phyloP scores from a whole-genome alignment of 2,797 vertebrate species.

The Hozukius guyotensis region DNA sequence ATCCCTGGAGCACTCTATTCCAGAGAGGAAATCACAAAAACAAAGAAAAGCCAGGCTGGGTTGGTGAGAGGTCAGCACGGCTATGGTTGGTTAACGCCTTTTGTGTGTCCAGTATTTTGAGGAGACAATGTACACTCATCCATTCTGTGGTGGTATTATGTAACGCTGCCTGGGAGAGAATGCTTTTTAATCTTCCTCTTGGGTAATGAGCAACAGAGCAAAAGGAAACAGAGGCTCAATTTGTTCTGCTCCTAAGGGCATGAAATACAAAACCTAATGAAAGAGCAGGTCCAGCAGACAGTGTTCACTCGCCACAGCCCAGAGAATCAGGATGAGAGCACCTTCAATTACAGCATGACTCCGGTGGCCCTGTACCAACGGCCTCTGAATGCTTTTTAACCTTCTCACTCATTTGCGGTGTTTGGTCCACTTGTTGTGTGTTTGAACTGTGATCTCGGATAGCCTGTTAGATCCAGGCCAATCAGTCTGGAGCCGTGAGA shows the following conservation, averaged over 20 bases:
- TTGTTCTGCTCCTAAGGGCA: slow-evolving; percentile 74
- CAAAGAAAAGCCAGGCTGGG: neutral
- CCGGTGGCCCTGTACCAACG: slow-evolving; percentile 15
- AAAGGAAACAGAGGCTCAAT: slow-evolving; percentile 76
- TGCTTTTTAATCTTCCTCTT: slow-evolving; percentile 67
- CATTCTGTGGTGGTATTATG: slow-evolving; percentile 52
- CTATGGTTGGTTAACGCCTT: slow-evolving; percentile 15
- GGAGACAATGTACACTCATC: slow-evolving; percentile 36
- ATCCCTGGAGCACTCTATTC: no score
- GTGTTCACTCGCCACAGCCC: slow-evolving; percentile 43
- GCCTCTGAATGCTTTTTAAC: slow-evolving; percentile 48
- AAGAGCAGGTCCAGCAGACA: slow-evolving; percentile 63
- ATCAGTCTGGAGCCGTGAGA: slow-evolving; percentile 21
- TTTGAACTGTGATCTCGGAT: slow-evolving; percentile 34
- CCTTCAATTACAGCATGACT: slow-evolving; percentile 65
- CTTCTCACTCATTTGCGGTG: slow-evolving; percentile 30
- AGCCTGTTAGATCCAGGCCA: neutral
- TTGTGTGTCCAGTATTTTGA: slow-evolving; percentile 52
- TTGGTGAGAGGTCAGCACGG: slow-evolving; percentile 9
- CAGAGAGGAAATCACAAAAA: no score
- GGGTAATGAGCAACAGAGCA: slow-evolving; percentile 69
- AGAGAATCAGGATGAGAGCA: slow-evolving; percentile 50
- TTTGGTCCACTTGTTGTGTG: slow-evolving; percentile 36
- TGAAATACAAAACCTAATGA: slow-evolving; percentile 78
- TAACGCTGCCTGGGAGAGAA: slow-evolving; percentile 55